Conservation (phyloP, 2,888 invertebrate genomes). For the Argynnis bischoffii region DNA sequence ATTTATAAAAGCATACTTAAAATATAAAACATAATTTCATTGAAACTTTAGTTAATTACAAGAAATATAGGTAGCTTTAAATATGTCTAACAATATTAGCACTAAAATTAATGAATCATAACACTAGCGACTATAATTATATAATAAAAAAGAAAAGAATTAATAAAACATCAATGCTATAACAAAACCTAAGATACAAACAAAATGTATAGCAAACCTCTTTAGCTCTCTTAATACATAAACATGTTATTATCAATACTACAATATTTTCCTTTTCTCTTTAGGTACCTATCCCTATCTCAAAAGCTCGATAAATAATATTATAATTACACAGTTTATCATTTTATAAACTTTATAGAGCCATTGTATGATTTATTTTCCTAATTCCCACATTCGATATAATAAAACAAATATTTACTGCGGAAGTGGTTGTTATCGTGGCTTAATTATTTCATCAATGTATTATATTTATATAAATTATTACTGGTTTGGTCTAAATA, state of each 20-base stretch:
- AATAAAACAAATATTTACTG: constrained; percentile 56
- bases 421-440: constrained; percentile 52
- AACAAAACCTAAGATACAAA: no score
- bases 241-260: no score
- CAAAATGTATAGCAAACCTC: no score
- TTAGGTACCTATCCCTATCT: not conserved
- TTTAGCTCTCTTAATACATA: not conserved
- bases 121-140: no score
- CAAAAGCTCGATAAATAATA: not conserved
- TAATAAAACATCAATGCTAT: no score
- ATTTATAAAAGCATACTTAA: no score
- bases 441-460: constrained; percentile 22
- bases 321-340: constrained; percentile 8
- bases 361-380: constrained; percentile 43
- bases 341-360: constrained; percentile 31
- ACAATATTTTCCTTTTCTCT: not conserved
- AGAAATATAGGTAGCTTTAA: no score
- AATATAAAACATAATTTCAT: no score
- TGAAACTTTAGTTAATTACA: no score
- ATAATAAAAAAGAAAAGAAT: no score
- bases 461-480: constrained; percentile 5
- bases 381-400: constrained; percentile 62
- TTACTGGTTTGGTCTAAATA: not conserved
- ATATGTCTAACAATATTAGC: no score
- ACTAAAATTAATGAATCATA: no score